Evolutionary conservation across 2,113 vertebrate genomes (phyloP), one percentile per base, ranked within the genome.

Genomic region (Lathamus discolor): DNA sequence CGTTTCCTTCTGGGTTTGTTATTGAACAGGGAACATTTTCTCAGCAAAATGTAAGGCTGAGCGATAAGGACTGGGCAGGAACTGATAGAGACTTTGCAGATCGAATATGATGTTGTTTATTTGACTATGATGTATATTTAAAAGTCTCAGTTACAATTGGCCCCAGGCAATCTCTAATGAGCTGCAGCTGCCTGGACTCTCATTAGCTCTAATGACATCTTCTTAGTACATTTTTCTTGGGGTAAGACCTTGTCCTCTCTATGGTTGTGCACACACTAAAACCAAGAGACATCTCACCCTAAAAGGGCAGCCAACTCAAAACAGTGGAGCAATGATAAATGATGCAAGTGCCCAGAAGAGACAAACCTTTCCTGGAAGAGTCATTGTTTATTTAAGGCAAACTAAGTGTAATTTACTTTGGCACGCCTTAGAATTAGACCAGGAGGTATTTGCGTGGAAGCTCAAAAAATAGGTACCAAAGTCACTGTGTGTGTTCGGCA

Each of bases 121-220:
- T 98, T 98, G 98, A 97, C 97, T 98, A 93, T 90, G 90, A 96
- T 97, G 98, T 98, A 92, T 98, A 98, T 97, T 97, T 98, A 97
- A 98, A 97, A 96, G 97, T 97, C 98, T 98, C 97, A 92, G 96
- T 98, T 98, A 98, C 98, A 96, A 94, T 41, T 93, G 97, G 97
- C 98, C 97, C 88, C 79, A 37, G 97, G 98, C 97, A 91, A 88
- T 95, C 93, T 94, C 95, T 98, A 98, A 98, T 96, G 96, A 98
- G 98, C 97, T 97, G 94, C 98, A 98, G 98, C 98, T 98, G 98
- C 97, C 98, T 82, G 63, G 84, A 96, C 66, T 96, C 96, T 98
- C 95, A 94, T 98, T 98, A 97, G 96, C 97, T 98, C 96, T 97
- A 96, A 95, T 97, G 97, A 98, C 97, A 98, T 98, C 98, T 98